A percentile compares a stretch with the other conserved stretches of the same genome.
Evolutionary conservation across 1,140 invertebrate species (phyloP).

Genomic region (Centruroides vittatus): DNA sequence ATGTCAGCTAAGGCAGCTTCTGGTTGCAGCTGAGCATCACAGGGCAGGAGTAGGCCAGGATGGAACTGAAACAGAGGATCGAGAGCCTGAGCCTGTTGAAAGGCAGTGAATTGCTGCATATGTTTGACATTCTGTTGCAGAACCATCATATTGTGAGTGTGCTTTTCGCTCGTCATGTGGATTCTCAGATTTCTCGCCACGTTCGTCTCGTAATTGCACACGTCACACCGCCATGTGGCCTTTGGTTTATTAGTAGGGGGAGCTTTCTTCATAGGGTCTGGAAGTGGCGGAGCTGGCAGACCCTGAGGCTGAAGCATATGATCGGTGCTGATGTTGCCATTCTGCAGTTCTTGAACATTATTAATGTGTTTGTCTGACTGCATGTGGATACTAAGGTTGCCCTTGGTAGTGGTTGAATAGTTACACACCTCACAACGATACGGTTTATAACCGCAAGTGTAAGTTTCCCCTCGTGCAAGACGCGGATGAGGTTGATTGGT

Average conservation of each 20-base stretch:
- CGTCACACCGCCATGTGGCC: slow-evolving; percentile 90
- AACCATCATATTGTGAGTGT: slow-evolving; percentile 94
- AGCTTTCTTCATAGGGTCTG: not conserved
- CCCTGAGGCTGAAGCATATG: slow-evolving; percentile 6
- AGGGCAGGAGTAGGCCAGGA: slow-evolving; percentile 30
- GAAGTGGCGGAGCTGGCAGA: slow-evolving; percentile 7
- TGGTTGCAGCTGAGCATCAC: slow-evolving; percentile 25
- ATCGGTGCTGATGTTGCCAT: slow-evolving; percentile 41
- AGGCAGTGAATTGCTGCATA: slow-evolving; percentile 60
- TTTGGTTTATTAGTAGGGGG: slow-evolving; percentile 55
- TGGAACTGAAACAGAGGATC: slow-evolving; percentile 37
- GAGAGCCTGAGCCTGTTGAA: slow-evolving; percentile 23
- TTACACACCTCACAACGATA: slow-evolving; percentile 97
- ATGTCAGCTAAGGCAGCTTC: slow-evolving; percentile 87
- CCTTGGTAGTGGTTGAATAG: slow-evolving; percentile 99
- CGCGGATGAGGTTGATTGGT: slow-evolving; percentile 94
- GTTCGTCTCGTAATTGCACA: slow-evolving; percentile 97
- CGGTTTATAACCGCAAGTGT: slow-evolving; percentile 98
- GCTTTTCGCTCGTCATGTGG: slow-evolving; percentile 97
- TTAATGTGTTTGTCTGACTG: slow-evolving; percentile 99
- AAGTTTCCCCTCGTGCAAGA: slow-evolving; percentile 92
- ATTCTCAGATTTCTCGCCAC: slow-evolving; percentile 88
- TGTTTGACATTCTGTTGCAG: slow-evolving; percentile 94
- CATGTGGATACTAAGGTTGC: slow-evolving; percentile 99
- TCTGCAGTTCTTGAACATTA: slow-evolving; percentile 93